A percentile compares a stretch with the other conserved stretches of the same genome.
Conservation (phyloP, 2,888 invertebrate species). For the Acanthosepion pharaonis region DNA sequence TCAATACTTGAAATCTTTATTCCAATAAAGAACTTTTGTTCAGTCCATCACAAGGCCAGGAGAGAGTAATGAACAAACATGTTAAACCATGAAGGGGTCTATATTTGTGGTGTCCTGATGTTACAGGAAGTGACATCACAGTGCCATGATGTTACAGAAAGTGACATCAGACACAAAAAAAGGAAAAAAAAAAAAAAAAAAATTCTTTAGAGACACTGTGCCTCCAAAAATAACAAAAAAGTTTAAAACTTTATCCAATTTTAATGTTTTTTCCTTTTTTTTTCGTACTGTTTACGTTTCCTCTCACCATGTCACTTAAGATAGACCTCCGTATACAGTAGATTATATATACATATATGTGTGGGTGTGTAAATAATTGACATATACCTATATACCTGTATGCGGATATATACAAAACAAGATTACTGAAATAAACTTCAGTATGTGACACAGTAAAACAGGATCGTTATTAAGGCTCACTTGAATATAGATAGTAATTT, state of each 20-base stretch:
- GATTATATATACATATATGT: slow-evolving; percentile 17
- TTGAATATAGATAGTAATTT: slow-evolving; percentile 15
- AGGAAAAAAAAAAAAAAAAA: neutral
- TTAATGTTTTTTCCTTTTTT: neutral
- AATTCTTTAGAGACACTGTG: neutral
- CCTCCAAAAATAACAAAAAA: neutral
- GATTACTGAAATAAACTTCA: slow-evolving; percentile 36
- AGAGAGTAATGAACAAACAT: slow-evolving; percentile 40
- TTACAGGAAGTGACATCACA: slow-evolving; percentile 11
- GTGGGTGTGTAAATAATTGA: neutral
- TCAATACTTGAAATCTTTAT: slow-evolving; percentile 48
- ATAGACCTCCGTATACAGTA: slow-evolving; percentile 1
- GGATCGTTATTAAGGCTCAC: slow-evolving; percentile 36
- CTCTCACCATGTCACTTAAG: slow-evolving; percentile 34
- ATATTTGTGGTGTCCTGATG: slow-evolving; percentile 33
- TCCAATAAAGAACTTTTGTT: slow-evolving; percentile 46
- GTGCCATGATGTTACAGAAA: neutral
- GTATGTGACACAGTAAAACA: neutral
- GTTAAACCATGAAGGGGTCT: slow-evolving; percentile 23
- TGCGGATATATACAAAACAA: slow-evolving; percentile 17
- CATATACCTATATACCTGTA: slow-evolving; percentile 17
- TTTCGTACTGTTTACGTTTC: neutral
- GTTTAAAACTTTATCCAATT: slow-evolving; percentile 38
- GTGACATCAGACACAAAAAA: slow-evolving; percentile 17
- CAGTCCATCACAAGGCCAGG: slow-evolving; percentile 48